Conservation (phyloP, 2,797 vertebrate genomes). For the Betta splendens region DNA sequence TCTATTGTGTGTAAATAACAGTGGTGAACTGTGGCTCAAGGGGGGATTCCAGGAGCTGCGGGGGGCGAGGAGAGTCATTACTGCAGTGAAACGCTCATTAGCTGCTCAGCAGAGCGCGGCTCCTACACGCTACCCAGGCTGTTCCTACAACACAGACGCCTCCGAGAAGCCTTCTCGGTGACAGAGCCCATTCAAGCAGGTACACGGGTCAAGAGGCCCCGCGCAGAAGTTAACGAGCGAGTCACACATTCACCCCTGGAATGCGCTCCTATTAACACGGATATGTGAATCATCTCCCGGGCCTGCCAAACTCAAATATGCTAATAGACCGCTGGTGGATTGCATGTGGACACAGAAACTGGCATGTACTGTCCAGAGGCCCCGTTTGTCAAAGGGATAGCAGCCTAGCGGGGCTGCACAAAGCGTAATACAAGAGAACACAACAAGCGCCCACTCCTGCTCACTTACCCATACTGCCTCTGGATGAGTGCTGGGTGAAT, state of each 20-base stretch:
- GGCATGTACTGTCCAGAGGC: conserved; percentile 70
- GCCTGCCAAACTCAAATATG: conserved; percentile 52
- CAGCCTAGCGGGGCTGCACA: conserved; percentile 44
- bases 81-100: conserved; percentile 55
- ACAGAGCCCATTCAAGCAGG: conserved; percentile 39
- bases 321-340: conserved; percentile 53
- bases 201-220: conserved; percentile 34
- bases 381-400: conserved; percentile 63
- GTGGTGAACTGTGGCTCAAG: conserved; percentile 3
- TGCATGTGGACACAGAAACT: conserved; percentile 66
- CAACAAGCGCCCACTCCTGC: conserved; percentile 65
- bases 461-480: conserved; percentile 95
- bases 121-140: conserved; percentile 24
- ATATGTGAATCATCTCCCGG: conserved; percentile 58
- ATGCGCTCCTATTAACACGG: conserved; percentile 63
- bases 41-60: conserved; percentile 39
- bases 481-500: conserved; percentile 94
- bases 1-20: neutral
- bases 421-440: conserved; percentile 47
- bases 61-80: conserved; percentile 40
- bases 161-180: conserved; percentile 27
- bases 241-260: conserved; percentile 70
- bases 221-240: conserved; percentile 52
- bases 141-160: conserved; percentile 63
- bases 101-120: conserved; percentile 44